Evolutionary conservation across 1,140 invertebrate genomes (phyloP).

Genomic region (Notospermus geniculatus): DNA sequence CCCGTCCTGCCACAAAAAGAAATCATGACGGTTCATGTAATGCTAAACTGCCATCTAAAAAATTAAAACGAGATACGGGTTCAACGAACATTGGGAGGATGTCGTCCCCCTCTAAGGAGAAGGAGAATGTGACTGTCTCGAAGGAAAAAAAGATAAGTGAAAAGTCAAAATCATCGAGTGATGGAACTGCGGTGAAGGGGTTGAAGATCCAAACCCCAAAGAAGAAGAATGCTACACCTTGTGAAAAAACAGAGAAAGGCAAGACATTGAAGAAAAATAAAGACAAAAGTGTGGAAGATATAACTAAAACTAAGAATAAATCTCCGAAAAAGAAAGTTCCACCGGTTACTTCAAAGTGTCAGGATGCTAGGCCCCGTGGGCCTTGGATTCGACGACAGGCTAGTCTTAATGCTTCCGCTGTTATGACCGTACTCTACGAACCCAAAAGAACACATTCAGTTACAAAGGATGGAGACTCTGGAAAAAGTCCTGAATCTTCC

Average conservation of each 20-base stretch:
- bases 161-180: not conserved
- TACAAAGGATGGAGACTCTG: too few relatives aligned
- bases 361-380: not conserved
- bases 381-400: not conserved
- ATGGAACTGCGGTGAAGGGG: not conserved
- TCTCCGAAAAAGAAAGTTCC: constrained; percentile 2
- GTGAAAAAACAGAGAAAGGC: not conserved
- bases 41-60: too few relatives aligned
- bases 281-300: not conserved
- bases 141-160: not conserved
- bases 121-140: not conserved
- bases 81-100: not conserved
- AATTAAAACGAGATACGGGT: not conserved
- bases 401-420: constrained; percentile 1
- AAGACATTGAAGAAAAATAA: not conserved
- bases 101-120: not conserved
- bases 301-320: not conserved
- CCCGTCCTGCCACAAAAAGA: not conserved
- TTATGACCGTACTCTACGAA: constrained; percentile 5
- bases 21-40: not conserved
- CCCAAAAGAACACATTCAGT: too few relatives aligned
- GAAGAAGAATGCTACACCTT: not conserved
- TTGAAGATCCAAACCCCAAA: not conserved
- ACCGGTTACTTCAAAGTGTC: not conserved
- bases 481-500: too few relatives aligned